A percentile compares a stretch with the other conserved stretches of the same genome.
Evolutionary conservation across 2,888 invertebrate genomes (phyloP).

Genomic region (Chrysina gloriosa): DNA sequence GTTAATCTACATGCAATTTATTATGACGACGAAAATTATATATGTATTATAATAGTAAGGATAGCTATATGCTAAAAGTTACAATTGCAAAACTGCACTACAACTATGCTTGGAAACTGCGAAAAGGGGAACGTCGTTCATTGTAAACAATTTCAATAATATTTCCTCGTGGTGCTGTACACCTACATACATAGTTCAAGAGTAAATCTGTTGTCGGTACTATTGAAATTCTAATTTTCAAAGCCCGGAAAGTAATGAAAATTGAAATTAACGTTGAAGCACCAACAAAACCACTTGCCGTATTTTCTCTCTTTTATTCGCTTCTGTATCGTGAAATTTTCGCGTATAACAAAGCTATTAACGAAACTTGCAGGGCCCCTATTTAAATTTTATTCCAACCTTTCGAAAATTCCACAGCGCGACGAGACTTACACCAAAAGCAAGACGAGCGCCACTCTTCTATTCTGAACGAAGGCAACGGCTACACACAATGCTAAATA

Average conservation of each 20-base stretch:
- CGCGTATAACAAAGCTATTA: constrained; percentile 30
- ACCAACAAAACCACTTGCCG: neutral
- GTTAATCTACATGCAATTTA: too few species aligned
- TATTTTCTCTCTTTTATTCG: constrained; percentile 13
- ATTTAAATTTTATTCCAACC: constrained; percentile 27
- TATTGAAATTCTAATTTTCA: neutral
- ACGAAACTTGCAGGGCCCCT: constrained; percentile 18
- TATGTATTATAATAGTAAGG: too few species aligned
- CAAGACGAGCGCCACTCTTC: neutral
- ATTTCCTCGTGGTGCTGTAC: too few species aligned
- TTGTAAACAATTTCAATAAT: too few species aligned
- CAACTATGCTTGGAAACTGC: too few species aligned
- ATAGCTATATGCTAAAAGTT: too few species aligned
- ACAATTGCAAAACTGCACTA: too few species aligned
- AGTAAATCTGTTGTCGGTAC: constrained; percentile 7
- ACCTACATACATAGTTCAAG: too few species aligned
- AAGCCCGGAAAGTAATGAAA: constrained; percentile 9
- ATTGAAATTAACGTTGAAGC: constrained; percentile 21
- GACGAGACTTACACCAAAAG: neutral
- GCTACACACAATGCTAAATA: constrained; percentile 25
- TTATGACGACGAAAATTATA: too few species aligned
- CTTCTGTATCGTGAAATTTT: constrained; percentile 16
- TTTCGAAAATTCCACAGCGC: constrained; percentile 19
- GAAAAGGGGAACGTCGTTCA: too few species aligned
- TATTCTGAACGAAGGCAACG: too few species aligned